Percentiles rank a stretch among this genome's conserved stretches.
phyloP scores from a whole-genome alignment of 1,140 invertebrate species.

The Olivierus martensii region DNA sequence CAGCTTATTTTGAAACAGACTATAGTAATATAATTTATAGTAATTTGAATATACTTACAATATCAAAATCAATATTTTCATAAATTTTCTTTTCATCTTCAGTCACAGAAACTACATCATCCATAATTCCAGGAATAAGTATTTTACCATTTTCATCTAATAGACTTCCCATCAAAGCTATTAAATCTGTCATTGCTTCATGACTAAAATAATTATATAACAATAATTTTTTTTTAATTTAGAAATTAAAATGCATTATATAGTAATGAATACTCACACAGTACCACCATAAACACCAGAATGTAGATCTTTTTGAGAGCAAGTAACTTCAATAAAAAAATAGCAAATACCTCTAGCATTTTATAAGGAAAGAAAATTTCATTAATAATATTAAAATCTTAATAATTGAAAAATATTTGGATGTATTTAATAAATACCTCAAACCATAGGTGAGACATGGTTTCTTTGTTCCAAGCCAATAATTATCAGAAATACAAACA shows the following conservation, averaged over 20 bases:
- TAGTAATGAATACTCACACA: conserved; percentile 11
- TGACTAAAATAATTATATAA: conserved; percentile 31
- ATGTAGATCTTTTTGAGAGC: conserved; percentile 83
- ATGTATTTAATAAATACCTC: conserved; percentile 32
- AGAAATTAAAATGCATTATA: not conserved
- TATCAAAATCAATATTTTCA: conserved; percentile 77
- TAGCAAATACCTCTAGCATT: conserved; percentile 71
- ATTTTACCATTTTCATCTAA: conserved; percentile 74
- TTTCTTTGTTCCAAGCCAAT: conserved; percentile 92
- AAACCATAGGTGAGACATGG: conserved; percentile 96
- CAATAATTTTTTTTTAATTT: not conserved
- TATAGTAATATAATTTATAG: too few relatives aligned
- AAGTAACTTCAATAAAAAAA: conserved; percentile 77
- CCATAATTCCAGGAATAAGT: conserved; percentile 58
- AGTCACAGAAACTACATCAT: conserved; percentile 58
- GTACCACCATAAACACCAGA: conserved; percentile 89
- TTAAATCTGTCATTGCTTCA: conserved; percentile 78
- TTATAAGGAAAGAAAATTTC: not conserved
- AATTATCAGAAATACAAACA: conserved; percentile 97
- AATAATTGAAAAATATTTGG: too few relatives aligned
- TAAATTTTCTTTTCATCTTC: conserved; percentile 64
- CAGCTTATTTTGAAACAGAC: too few relatives aligned
- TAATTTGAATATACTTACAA: too few relatives aligned
- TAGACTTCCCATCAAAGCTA: conserved; percentile 66
- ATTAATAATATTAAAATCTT: too few relatives aligned